These are phyloP conservation scores for Ctenicera cuprea DNA, from an alignment of 2,888 invertebrate genomes.

Conservation along the genomic window DNA sequence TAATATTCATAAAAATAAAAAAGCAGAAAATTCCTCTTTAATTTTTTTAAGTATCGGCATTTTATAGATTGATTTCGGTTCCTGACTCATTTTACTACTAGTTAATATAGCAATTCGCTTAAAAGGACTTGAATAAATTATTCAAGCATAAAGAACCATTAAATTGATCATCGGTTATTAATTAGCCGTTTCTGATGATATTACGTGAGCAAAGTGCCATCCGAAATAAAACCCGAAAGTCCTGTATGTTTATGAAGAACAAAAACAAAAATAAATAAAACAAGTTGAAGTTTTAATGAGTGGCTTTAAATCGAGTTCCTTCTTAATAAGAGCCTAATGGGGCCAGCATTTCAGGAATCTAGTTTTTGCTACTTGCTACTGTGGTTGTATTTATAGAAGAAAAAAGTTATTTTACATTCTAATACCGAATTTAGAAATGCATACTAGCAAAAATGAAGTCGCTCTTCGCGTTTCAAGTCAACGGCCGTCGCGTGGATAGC, in stretches of 20 bases:
- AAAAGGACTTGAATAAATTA: slow-evolving; percentile 27
- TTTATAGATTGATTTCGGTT: not conserved
- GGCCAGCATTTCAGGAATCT: slow-evolving; percentile 38
- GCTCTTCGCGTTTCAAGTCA: slow-evolving; percentile 40
- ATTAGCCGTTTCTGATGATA: slow-evolving; percentile 25
- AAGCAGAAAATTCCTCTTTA: not conserved
- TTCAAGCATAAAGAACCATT: slow-evolving; percentile 29
- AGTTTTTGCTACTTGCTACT: slow-evolving; percentile 25
- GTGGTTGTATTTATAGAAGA: not conserved
- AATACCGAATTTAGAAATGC: slow-evolving; percentile 42
- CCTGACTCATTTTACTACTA: slow-evolving; percentile 2
- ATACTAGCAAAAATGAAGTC: slow-evolving; percentile 31
- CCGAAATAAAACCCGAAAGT: slow-evolving; percentile 15
- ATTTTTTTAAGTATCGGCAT: not conserved
- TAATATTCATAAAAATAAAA: slow-evolving; percentile 2
- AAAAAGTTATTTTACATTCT: slow-evolving; percentile 39
- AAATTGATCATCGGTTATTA: slow-evolving; percentile 27
- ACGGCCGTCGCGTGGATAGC: slow-evolving; percentile 60
- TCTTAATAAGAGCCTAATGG: slow-evolving; percentile 32
- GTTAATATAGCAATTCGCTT: slow-evolving; percentile 18
- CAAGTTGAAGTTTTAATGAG: slow-evolving; percentile 20
- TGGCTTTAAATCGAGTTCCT: slow-evolving; percentile 28
- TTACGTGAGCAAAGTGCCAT: slow-evolving; percentile 33
- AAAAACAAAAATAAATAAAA: slow-evolving; percentile 12
- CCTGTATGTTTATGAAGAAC: not conserved